These are phyloP conservation scores for Magallana gigas DNA, from an alignment of 1,140 invertebrate genomes.

Conservation along the genomic window DNA sequence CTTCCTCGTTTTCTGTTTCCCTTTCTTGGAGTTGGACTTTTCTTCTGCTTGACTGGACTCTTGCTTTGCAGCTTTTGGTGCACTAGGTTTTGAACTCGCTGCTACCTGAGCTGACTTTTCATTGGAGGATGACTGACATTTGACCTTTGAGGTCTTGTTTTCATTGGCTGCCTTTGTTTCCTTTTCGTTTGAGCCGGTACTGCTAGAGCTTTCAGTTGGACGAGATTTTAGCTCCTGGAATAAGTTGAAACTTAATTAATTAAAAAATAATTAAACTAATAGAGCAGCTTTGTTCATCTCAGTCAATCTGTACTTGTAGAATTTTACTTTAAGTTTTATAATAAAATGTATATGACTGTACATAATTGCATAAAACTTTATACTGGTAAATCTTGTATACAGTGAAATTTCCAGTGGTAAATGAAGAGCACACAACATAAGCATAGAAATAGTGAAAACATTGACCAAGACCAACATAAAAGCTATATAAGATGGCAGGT, in stretches of 20 bases:
- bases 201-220: neutral
- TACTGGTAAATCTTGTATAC: no score
- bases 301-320: no score
- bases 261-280: no score
- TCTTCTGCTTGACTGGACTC: neutral
- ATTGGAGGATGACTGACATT: neutral
- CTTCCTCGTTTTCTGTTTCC: slow-evolving; percentile 49
- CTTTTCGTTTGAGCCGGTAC: neutral
- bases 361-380: no score
- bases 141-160: neutral
- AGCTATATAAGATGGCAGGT: no score
- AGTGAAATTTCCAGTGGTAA: no score
- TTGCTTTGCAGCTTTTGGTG: slow-evolving; percentile 8
- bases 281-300: no score
- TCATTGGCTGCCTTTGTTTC: neutral
- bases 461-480: no score
- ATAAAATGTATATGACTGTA: no score
- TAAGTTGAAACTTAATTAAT: neutral
- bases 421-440: no score
- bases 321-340: no score
- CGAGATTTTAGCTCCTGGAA: slow-evolving; percentile 1
- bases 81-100: neutral
- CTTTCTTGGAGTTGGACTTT: slow-evolving; percentile 36
- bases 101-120: neutral
- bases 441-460: no score